Evolutionary conservation across 2,888 invertebrate genomes (phyloP).

Genomic region (Drosophila mayaguana): DNA sequence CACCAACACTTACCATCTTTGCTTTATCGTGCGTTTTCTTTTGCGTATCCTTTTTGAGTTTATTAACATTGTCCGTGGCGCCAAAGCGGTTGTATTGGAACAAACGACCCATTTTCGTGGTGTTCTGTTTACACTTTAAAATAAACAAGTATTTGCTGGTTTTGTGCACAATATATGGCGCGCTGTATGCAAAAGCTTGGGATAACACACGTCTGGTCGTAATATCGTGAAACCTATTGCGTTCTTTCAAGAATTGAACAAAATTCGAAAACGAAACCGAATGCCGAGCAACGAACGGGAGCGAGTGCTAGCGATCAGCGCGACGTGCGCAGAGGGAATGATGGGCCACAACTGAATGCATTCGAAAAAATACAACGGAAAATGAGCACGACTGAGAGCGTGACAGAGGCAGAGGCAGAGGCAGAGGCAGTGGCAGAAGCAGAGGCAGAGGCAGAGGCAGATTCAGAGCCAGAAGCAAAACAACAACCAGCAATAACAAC

Average conservation of each 20-base stretch:
- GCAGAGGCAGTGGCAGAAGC: conserved; percentile 33
- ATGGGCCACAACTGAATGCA: conserved; percentile 72
- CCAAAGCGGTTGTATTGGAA: conserved; percentile 83
- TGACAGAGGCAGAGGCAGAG: conserved; percentile 44
- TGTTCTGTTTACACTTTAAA: conserved; percentile 60
- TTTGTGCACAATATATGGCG: conserved; percentile 36
- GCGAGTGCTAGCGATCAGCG: conserved; percentile 78
- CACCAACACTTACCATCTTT: conserved; percentile 66
- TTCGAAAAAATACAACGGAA: conserved; percentile 77
- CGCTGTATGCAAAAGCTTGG: conserved; percentile 29
- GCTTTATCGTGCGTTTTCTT: conserved; percentile 58
- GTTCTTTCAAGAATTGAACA: conserved; percentile 33
- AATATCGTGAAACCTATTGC: conserved; percentile 57
- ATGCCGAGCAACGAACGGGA: conserved; percentile 39
- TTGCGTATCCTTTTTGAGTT: conserved; percentile 72
- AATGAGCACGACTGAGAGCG: conserved; percentile 68
- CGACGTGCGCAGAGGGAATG: conserved; percentile 83
- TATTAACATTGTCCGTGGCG: conserved; percentile 65
- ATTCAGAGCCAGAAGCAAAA: conserved; percentile 43
- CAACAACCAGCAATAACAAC: conserved; percentile 53
- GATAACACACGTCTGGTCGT: conserved; percentile 36
- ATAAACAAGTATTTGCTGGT: conserved; percentile 43
- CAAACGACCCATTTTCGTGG: conserved; percentile 79
- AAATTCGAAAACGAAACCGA: conserved; percentile 16
- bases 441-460: conserved; percentile 38